A percentile compares a stretch with the other conserved stretches of the same genome.
phyloP scores from a whole-genome alignment of 2,888 invertebrate genomes.

The Brachylomia viminalis region DNA sequence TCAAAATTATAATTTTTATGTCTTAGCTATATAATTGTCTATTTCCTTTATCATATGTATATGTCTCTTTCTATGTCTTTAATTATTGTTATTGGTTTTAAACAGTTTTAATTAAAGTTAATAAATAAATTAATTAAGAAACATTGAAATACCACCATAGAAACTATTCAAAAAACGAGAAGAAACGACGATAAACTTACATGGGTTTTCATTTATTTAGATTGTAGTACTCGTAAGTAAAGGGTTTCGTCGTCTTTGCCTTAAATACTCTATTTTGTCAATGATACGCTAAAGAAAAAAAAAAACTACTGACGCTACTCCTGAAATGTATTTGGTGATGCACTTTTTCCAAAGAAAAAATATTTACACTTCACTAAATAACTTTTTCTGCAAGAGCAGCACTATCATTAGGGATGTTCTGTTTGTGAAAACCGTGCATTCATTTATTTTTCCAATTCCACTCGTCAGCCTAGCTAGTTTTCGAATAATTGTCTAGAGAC shows the following conservation, averaged over 20 bases:
- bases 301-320: neutral
- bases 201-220: neutral
- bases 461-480: slow-evolving; percentile 45
- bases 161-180: neutral
- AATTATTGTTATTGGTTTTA: neutral
- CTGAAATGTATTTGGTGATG: neutral
- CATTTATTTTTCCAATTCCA: slow-evolving; percentile 52
- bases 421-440: slow-evolving; percentile 18
- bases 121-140: neutral
- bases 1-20: too few species aligned
- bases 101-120: neutral
- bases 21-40: neutral
- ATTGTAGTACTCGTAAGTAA: neutral
- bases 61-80: neutral
- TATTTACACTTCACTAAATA: slow-evolving; percentile 4
- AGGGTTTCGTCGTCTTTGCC: neutral
- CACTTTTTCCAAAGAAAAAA: neutral
- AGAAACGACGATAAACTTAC: too few species aligned
- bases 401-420: slow-evolving; percentile 42
- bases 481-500: slow-evolving; percentile 49
- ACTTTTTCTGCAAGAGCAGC: slow-evolving; percentile 17
- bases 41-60: neutral
- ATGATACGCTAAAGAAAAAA: neutral
- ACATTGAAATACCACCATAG: neutral
- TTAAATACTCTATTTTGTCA: neutral